These are phyloP conservation scores for Glyptemys insculpta DNA, from an alignment of 2,797 vertebrate species.

Conservation along the genomic window DNA sequence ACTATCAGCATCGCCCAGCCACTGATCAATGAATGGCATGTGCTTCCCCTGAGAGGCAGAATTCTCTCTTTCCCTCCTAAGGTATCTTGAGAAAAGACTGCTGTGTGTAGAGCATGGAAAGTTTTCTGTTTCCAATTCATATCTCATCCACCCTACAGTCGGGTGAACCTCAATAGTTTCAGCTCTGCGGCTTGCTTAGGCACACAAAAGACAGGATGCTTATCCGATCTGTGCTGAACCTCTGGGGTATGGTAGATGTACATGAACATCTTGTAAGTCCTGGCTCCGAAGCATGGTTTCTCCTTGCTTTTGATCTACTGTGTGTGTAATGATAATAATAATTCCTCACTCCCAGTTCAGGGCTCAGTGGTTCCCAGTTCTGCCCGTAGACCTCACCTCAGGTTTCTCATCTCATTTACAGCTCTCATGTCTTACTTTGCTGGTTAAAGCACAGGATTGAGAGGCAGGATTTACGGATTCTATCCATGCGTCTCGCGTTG, in stretches of 20 bases:
- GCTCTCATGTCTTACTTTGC: background rate
- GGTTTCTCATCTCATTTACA: background rate
- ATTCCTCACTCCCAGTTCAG: background rate
- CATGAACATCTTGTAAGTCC: background rate
- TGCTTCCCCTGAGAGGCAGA: background rate
- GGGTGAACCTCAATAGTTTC: slow-evolving; percentile 5
- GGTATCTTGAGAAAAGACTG: background rate
- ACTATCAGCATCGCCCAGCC: background rate
- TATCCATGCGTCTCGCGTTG: background rate
- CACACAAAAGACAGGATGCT: background rate
- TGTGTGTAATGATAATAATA: background rate
- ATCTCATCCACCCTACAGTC: background rate
- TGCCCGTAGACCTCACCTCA: rapidly evolving
- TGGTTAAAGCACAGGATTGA: background rate
- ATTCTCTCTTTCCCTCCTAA: background rate
- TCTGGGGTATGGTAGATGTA: background rate
- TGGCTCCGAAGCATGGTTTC: background rate
- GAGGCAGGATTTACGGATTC: background rate
- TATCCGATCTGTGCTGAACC: background rate
- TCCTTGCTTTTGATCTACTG: background rate
- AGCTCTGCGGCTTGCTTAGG: background rate
- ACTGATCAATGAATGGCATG: background rate
- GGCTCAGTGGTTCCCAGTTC: background rate
- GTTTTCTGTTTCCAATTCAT: background rate
- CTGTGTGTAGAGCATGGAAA: rapidly evolving